A percentile compares a stretch with the other conserved stretches of the same genome.
Conservation (phyloP, 1,140 invertebrate species). For the Eueides isabella region DNA sequence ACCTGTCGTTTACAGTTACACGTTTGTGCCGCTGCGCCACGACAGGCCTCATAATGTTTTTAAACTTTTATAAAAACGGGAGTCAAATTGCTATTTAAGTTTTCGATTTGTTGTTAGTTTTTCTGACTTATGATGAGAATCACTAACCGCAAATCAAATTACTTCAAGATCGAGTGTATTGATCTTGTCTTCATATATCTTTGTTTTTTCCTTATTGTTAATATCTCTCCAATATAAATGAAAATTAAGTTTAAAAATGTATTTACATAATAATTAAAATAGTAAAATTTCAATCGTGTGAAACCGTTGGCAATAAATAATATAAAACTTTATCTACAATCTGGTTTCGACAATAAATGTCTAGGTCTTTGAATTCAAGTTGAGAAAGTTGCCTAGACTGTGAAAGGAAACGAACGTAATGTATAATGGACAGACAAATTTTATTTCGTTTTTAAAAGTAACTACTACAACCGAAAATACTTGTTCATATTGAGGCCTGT, state of each 20-base stretch:
- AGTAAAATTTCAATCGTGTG: not conserved
- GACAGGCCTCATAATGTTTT: no score
- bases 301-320: not conserved
- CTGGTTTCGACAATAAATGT: slow-evolving; percentile 8
- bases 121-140: not conserved
- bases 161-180: not conserved
- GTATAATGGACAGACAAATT: not conserved
- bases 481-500: no score
- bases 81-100: no score
- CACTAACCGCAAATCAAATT: not conserved
- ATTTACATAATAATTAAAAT: not conserved
- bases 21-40: no score
- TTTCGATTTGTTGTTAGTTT: no score
- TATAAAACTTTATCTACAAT: slow-evolving; percentile 4
- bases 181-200: not conserved
- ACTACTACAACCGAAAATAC: not conserved
- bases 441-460: not conserved
- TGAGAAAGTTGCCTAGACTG: slow-evolving; percentile 7
- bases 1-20: no score
- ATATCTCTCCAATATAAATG: not conserved
- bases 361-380: slow-evolving; percentile 10
- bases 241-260: not conserved
- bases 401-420: slow-evolving; percentile 2
- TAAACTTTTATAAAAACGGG: not conserved
- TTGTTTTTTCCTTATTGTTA: no score